Conservation (phyloP, 1,140 invertebrate species). For the Adoxophyes honmai region DNA sequence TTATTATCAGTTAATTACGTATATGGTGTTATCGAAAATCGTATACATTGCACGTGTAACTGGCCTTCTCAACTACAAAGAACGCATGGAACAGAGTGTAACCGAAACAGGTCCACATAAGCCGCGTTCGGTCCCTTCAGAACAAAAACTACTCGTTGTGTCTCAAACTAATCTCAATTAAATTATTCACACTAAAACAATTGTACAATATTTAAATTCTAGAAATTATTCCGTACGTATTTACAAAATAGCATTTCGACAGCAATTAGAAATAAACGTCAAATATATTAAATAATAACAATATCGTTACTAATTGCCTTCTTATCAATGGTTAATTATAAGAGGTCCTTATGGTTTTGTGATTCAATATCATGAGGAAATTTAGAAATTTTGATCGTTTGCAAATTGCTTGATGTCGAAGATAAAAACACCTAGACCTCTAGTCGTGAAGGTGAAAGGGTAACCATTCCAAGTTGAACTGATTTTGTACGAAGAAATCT, state of each 20-base stretch:
- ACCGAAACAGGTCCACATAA: constrained; percentile 50
- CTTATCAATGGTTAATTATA: constrained; percentile 78
- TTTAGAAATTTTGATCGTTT: constrained; percentile 29
- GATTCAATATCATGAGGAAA: constrained; percentile 51
- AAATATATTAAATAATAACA: constrained; percentile 79
- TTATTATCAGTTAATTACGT: constrained; percentile 74
- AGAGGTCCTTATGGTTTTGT: constrained; percentile 78
- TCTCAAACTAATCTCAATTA: constrained; percentile 65
- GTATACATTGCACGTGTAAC: constrained; percentile 77
- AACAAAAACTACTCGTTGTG: constrained; percentile 54
- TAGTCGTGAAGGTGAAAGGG: background rate
- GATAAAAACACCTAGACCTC: constrained; percentile 15
- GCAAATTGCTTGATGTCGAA: constrained; percentile 43
- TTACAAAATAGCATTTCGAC: constrained; percentile 71
- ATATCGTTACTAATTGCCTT: constrained; percentile 77
- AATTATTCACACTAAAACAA: constrained; percentile 76
- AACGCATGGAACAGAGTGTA: constrained; percentile 20
- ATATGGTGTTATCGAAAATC: constrained; percentile 75
- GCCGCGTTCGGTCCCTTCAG: constrained; percentile 41
- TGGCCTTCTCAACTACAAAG: constrained; percentile 67
- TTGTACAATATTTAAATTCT: constrained; percentile 72
- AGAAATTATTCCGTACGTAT: constrained; percentile 69
- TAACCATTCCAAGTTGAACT: background rate
- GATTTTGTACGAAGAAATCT: constrained; percentile 17
- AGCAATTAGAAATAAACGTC: constrained; percentile 77